phyloP scores from a whole-genome alignment of 2,113 vertebrate species.

The Elachura formosa region DNA sequence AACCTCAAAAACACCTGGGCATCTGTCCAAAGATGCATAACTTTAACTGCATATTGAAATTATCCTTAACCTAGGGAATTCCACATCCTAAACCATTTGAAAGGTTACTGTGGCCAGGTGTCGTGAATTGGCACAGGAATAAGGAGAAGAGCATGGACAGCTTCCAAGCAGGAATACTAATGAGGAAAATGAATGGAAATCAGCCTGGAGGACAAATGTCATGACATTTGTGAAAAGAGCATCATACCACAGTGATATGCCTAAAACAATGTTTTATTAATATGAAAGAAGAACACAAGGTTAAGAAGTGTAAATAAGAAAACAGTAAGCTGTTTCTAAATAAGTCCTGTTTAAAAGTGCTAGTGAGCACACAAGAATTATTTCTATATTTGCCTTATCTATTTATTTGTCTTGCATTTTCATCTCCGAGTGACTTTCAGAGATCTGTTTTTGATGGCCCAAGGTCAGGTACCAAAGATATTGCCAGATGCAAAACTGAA shows the following conservation, averaged over 20 bases:
- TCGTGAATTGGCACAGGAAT: conserved; percentile 29
- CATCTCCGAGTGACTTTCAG: neutral
- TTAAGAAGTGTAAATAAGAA: conserved; percentile 7
- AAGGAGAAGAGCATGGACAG: neutral
- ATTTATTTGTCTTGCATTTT: neutral
- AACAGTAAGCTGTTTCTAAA: neutral
- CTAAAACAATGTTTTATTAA: neutral
- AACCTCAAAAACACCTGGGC: neutral
- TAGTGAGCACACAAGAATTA: neutral
- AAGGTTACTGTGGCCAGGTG: conserved; percentile 44
- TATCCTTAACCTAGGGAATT: conserved; percentile 22
- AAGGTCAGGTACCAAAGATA: neutral
- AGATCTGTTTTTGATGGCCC: neutral
- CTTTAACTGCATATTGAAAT: neutral
- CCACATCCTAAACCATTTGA: neutral
- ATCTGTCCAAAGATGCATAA: neutral
- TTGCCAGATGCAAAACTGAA: neutral
- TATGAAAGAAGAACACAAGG: neutral
- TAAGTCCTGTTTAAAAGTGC: neutral
- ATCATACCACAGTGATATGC: neutral
- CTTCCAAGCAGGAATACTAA: conserved; percentile 3
- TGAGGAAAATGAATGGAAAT: neutral
- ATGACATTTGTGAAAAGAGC: conserved; percentile 52
- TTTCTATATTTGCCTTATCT: neutral
- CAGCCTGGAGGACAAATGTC: conserved; percentile 34